Evolutionary conservation across 2,888 invertebrate species (phyloP), one percentile per base, ranked within the genome.

Genomic region (Cinara cedri): DNA sequence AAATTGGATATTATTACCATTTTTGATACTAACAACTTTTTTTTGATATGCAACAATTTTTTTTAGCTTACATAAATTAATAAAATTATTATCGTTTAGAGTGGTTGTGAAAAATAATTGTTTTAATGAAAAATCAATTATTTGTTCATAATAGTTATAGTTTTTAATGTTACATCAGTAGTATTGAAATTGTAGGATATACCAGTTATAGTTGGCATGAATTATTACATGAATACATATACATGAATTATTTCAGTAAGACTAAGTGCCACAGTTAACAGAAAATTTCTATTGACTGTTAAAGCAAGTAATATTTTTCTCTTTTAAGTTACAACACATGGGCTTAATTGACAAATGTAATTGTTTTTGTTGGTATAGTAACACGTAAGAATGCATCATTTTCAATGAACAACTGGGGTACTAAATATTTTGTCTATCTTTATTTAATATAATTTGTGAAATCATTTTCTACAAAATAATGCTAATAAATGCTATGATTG

Each of bases 71-170:
- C 16, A n/a, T 34, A 62, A 10, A 34, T n/a, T n/a, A n/a, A n/a
- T n/a, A n/a, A n/a, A 26, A 34, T 34, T n/a, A 34, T 34, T 62
- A 62, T 26, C 2, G 16, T 62, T 34, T 26, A 10, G 1, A 62
- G 1, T 34, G 10, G 16, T 34, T n/a, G 26, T 8, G 46, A 14
- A 46, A 46, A 65, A 65, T 46, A 65, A 65, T 65, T 65, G 44
- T 65, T 65, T 46, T 46, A 44, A 46, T 65, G 46, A 46, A 46
- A 65, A 65, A 65, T 65, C 65, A 65, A 46, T 46, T 6, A 65
- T 46, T 65, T 65, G 16, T 46, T 44, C 21, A 65, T 46, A 46
- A 65, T 0, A 65, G 44, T 14, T 65, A 9, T 65, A 24, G 65
- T 21, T 65, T 21, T 46, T 24, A 46, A 46, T 21, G 65, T 65